These are phyloP conservation scores for Syngnathus scovelli DNA, from an alignment of 2,113 vertebrate genomes.

Conservation along the genomic window DNA sequence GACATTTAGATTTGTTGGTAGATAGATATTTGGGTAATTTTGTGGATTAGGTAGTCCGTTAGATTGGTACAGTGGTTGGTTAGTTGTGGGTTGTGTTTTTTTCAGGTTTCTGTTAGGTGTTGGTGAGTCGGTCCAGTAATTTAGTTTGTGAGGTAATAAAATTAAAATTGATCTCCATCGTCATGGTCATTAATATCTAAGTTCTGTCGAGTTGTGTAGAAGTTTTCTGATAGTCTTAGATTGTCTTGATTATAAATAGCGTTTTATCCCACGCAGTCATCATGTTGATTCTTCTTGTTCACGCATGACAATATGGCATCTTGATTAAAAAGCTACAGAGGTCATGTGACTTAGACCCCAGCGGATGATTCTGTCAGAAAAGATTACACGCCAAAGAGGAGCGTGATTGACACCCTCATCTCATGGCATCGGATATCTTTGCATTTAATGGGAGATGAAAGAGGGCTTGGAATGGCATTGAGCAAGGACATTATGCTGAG, in stretches of 20 bases:
- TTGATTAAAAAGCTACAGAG: conserved; percentile 45
- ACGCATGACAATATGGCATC: conserved; percentile 19
- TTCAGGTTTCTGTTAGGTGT: too few relatives aligned
- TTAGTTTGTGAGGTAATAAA: background rate
- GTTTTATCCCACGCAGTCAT: conserved; percentile 47
- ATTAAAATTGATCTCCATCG: background rate
- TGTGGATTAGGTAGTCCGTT: too few relatives aligned
- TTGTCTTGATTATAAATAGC: conserved; percentile 15
- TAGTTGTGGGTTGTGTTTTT: too few relatives aligned
- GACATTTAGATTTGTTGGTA: too few relatives aligned
- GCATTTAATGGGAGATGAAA: background rate
- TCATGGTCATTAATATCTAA: background rate
- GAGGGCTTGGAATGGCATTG: background rate
- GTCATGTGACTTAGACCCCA: conserved; percentile 14
- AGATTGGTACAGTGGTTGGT: too few relatives aligned
- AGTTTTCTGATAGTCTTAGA: background rate
- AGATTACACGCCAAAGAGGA: conserved; percentile 25
- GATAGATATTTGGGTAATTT: too few relatives aligned
- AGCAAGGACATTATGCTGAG: background rate
- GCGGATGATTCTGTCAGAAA: background rate
- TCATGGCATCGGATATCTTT: background rate
- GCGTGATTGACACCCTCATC: background rate
- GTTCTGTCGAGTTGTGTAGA: background rate
- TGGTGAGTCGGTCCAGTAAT: background rate
- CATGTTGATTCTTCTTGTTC: conserved; percentile 12